Evolutionary conservation across 1,140 invertebrate genomes (phyloP), one percentile per base, ranked within the genome.

Genomic region (Lamellibrachia luymesi): DNA sequence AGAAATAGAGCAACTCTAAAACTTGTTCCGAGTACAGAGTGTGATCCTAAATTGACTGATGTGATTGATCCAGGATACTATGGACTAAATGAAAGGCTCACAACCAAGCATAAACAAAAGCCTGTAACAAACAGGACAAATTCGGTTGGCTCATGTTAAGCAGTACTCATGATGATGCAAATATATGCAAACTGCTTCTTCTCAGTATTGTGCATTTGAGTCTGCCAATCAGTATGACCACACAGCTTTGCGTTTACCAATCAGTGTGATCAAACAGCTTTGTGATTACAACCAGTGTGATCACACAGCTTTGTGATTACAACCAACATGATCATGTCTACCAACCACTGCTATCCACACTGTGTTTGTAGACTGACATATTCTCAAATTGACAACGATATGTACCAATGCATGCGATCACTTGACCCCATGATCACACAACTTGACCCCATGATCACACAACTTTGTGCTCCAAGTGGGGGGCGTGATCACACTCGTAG

Each of bases 401-500:
- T 80, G 64, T 80, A 80, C 64, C 13, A 17, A 80, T 80, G 25
- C 13, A 22, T 22, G 64, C 17, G 25, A 91, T 49, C 49, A 91
- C 91, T 91, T n/a, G 8, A 51, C 27, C 51, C 2, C 13, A n/a
- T 49, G 27, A 52, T 94, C 94, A 96, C 7, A 95, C 94, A 17
- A 94, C 92, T 94, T 96, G 8, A 51, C 27, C 51, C 2, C 13
- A n/a, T 49, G 27, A 52, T 94, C 94, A 96, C 7, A 95, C 94
- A 17, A 94, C 92, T 94, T 96, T 96, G 92, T 96, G 96, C 93
- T 96, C 96, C 10, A 93, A 92, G 13, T 92, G 92, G 0, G 96
- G 96, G 51, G 95, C 93, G 93, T 96, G 96, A 27, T 95, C 95
- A 91, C 94, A 94, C 93, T 97, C 96, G 94, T 96, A 97, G 94